Conservation (phyloP, 2,113 vertebrate species). For the Trochalopteron elliotii region DNA sequence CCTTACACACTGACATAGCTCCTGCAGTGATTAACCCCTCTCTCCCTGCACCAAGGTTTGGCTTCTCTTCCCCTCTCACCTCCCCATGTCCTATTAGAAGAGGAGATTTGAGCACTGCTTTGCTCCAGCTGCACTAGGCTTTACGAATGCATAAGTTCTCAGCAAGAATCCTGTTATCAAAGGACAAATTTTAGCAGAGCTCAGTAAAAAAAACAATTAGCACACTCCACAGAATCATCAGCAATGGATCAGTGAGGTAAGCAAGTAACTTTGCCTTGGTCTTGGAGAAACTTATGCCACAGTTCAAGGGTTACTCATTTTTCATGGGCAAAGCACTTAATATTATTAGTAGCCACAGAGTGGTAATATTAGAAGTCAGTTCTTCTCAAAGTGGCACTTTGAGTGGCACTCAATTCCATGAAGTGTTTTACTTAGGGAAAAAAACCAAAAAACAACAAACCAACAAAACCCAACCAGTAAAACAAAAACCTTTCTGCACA, state of each 20-base stretch:
- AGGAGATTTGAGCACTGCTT: neutral
- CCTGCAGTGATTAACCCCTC: neutral
- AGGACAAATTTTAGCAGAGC: neutral
- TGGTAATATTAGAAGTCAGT: neutral
- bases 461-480: neutral
- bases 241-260: neutral
- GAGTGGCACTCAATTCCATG: neutral
- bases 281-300: neutral
- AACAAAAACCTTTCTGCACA: neutral
- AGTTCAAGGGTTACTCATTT: neutral
- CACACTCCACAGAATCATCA: neutral
- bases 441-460: neutral
- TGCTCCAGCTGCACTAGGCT: neutral
- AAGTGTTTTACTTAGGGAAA: neutral
- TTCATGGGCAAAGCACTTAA: neutral
- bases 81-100: neutral
- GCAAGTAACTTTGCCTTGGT: neutral
- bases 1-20: neutral
- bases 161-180: neutral
- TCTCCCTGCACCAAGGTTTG: neutral
- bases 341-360: neutral
- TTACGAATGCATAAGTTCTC: rapidly evolving
- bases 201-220: neutral
- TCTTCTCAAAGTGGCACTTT: neutral
- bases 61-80: neutral